Conservation (phyloP, 2,888 invertebrate species). For the Hemithea aestivaria region DNA sequence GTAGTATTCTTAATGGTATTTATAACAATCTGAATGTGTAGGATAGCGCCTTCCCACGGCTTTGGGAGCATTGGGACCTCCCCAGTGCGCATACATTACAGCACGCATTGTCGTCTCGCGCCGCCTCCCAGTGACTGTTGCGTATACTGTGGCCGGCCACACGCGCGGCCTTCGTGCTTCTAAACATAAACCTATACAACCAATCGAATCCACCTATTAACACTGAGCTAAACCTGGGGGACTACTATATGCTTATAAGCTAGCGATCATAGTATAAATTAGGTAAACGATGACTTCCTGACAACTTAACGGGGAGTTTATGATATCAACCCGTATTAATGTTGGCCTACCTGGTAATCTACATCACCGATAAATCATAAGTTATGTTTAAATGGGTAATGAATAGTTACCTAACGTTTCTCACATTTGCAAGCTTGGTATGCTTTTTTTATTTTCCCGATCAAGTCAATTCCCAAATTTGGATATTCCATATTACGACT, state of each 20-base stretch:
- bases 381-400: too few relatives aligned
- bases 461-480: too few relatives aligned
- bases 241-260: slow-evolving; percentile 3
- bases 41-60: slow-evolving; percentile 64
- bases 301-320: too few relatives aligned
- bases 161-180: slow-evolving; percentile 25
- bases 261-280: too few relatives aligned
- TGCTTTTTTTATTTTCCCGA: too few relatives aligned
- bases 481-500: too few relatives aligned
- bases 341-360: too few relatives aligned
- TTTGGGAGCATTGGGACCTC: slow-evolving; percentile 52
- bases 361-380: too few relatives aligned
- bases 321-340: too few relatives aligned
- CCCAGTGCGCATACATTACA: slow-evolving; percentile 73
- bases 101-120: slow-evolving; percentile 52
- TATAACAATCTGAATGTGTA: slow-evolving; percentile 30
- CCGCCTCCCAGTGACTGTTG: slow-evolving; percentile 26
- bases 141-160: slow-evolving; percentile 24
- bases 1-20: slow-evolving; percentile 27
- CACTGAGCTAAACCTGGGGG: slow-evolving; percentile 17
- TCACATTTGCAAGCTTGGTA: too few relatives aligned
- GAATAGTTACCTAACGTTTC: too few relatives aligned
- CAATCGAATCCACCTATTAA: slow-evolving; percentile 25
- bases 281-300: too few relatives aligned
- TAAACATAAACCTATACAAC: slow-evolving; percentile 26